Conservation (phyloP, 64 coral and sea anemone species). For the Montipora efflorescens region DNA sequence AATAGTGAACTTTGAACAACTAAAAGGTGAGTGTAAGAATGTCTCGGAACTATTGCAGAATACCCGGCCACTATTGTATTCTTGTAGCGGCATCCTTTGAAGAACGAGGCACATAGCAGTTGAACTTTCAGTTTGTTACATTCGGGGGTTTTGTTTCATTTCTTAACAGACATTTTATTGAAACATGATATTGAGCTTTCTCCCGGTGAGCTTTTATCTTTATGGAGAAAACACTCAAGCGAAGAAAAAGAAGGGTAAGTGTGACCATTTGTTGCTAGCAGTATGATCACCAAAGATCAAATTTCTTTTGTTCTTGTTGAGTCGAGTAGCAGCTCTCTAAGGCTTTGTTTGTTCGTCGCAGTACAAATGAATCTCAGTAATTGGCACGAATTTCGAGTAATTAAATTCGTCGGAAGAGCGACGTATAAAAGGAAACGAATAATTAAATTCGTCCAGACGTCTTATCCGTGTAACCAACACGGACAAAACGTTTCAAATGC, state of each 20-base stretch:
- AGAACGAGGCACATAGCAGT: not conserved
- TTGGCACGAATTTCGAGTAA: too few relatives aligned
- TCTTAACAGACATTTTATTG: constrained; percentile 65
- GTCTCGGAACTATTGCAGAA: not conserved
- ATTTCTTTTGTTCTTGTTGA: too few relatives aligned
- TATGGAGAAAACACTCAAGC: constrained; percentile 86
- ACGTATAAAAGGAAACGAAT: too few relatives aligned
- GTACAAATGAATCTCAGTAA: too few relatives aligned
- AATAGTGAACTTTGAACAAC: constrained; percentile 63
- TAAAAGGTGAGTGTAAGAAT: constrained; percentile 57
- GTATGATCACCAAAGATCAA: not conserved
- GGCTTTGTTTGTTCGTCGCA: too few relatives aligned
- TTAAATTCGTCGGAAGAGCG: too few relatives aligned
- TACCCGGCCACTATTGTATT: not conserved
- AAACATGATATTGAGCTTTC: constrained; percentile 70
- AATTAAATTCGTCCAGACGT: too few relatives aligned
- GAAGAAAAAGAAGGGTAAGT: constrained; percentile 80
- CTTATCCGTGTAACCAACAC: too few relatives aligned
- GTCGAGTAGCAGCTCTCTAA: too few relatives aligned
- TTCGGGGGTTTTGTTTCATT: not conserved
- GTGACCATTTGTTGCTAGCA: not conserved
- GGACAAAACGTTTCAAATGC: too few relatives aligned
- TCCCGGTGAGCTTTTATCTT: constrained; percentile 67
- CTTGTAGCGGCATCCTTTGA: too few relatives aligned
- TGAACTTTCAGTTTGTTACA: not conserved